Evolutionary conservation across 2,113 vertebrate species (phyloP).

Genomic region (Anthoscopus minutus): DNA sequence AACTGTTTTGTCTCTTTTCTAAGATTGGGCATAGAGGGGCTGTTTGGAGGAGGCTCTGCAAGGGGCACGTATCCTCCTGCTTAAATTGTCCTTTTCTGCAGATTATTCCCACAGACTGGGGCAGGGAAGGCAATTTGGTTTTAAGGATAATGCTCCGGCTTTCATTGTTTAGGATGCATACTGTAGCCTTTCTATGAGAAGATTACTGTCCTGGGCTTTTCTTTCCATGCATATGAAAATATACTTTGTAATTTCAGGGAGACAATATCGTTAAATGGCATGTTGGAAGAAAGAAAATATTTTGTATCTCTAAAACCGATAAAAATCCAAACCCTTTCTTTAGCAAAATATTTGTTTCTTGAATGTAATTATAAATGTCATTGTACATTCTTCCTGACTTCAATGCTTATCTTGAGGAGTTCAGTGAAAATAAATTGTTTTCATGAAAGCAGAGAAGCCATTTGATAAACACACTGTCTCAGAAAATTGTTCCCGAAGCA

Average conservation of each 20-base stretch:
- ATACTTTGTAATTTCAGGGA: constrained; percentile 28
- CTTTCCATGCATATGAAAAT: constrained; percentile 14
- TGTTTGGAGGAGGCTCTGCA: not conserved
- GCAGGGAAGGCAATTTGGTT: not conserved
- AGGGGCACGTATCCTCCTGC: not conserved
- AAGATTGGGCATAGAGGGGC: not conserved
- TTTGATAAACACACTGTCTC: constrained; percentile 74
- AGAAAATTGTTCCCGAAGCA: constrained; percentile 76
- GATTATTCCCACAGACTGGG: not conserved
- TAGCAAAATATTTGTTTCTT: constrained; percentile 72
- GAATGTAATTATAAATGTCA: constrained; percentile 76
- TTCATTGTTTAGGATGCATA: constrained; percentile 38
- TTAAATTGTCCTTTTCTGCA: not conserved
- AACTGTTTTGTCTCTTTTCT: not conserved
- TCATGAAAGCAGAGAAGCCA: constrained; percentile 76
- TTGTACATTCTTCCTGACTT: constrained; percentile 72
- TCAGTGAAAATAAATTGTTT: constrained; percentile 79
- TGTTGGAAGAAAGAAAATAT: not conserved
- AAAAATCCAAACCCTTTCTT: constrained; percentile 42
- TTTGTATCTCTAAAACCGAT: constrained; percentile 30
- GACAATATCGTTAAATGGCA: not conserved
- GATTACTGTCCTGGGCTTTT: not conserved
- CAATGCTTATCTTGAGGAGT: constrained; percentile 73
- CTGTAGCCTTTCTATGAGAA: constrained; percentile 32
- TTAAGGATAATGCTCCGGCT: constrained; percentile 8